Evolutionary conservation across 2,797 vertebrate species (phyloP), one percentile per base, ranked within the genome.

Genomic region (Melanotaenia pygmaea): DNA sequence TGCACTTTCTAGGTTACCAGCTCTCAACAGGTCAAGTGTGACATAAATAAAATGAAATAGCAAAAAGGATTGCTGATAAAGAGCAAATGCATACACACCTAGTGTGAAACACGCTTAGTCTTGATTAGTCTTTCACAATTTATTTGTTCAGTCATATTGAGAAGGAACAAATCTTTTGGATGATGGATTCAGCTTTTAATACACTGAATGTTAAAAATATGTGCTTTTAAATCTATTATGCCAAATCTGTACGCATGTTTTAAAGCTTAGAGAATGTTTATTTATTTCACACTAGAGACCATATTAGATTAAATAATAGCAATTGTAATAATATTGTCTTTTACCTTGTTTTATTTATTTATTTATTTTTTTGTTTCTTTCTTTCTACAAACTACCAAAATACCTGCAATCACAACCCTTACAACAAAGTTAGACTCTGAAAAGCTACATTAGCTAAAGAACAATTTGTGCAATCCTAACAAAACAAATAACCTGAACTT

Each of bases 401-500:
- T 9, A 38, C 14, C 47, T 35, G 11, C 26, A 24, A 10, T 3
- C 5, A 54, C 30, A 64, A 24, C 22, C 18, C 5, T 14, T 1
- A 32, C 16, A 9, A 4, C 13, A 50, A 59, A 59, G 57, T 28
- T 0, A 20, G 12, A 66, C 26, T 76, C n/a, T 63, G 18, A 59
- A 59, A 16, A 74, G 22, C 26, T 26, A 35, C 34, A 45, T 3
- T 18, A 72, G 37, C 40, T 35, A 37, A 30, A 43, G 68, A 3
- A 67, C 32, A 54, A 22, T 18, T 51, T 57, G 11, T 64, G 22
- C 47, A n/a, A 68, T 0, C 38, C 34, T 45, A 8, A 11, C 45
- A 32, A 43, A 32, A 79, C 38, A 74, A 68, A 69, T 59, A 64
- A 59, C 35, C 20, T 7, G 10, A 8, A 37, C 12, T 53, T n/a